Evolutionary conservation across 2,797 vertebrate genomes (phyloP).

Genomic region (Pseudochaenichthys georgianus): DNA sequence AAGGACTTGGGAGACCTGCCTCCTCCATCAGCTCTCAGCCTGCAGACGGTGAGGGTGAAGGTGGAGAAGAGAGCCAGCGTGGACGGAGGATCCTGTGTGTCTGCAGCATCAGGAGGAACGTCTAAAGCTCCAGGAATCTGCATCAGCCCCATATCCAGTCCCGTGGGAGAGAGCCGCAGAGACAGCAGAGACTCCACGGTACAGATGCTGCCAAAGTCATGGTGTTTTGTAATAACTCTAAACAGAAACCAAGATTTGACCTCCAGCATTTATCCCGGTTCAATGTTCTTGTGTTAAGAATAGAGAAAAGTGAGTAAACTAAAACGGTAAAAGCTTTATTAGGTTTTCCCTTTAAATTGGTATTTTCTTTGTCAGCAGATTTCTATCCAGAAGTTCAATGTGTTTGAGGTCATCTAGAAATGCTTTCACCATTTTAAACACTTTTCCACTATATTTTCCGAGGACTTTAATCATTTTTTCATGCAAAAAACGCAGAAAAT

Average conservation of each 20-base stretch:
- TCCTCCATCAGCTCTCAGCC: conserved; percentile 88
- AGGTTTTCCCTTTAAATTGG: too few species aligned
- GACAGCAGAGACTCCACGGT: conserved; percentile 76
- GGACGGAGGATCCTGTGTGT: conserved; percentile 67
- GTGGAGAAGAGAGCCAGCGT: conserved; percentile 88
- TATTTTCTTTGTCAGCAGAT: too few species aligned
- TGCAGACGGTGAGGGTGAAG: conserved; percentile 93
- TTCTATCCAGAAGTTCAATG: not conserved
- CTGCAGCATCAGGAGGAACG: conserved; percentile 33
- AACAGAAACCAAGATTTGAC: not conserved
- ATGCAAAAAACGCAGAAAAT: too few species aligned
- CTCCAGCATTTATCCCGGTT: not conserved
- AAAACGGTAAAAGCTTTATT: too few species aligned
- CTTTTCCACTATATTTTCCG: too few species aligned
- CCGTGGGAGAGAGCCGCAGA: conserved; percentile 59
- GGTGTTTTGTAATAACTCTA: not conserved
- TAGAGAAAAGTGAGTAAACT: too few species aligned
- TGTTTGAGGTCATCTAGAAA: too few species aligned
- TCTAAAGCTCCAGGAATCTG: conserved; percentile 73
- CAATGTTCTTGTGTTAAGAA: too few species aligned
- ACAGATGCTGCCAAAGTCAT: not conserved
- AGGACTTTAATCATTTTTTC: too few species aligned
- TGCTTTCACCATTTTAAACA: too few species aligned
- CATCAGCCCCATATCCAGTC: conserved; percentile 77
- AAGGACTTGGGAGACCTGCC: conserved; percentile 88